Percentiles rank a stretch among this genome's conserved stretches.
Evolutionary conservation across 2,888 invertebrate species (phyloP).

Genomic region (Arctia plantaginis): DNA sequence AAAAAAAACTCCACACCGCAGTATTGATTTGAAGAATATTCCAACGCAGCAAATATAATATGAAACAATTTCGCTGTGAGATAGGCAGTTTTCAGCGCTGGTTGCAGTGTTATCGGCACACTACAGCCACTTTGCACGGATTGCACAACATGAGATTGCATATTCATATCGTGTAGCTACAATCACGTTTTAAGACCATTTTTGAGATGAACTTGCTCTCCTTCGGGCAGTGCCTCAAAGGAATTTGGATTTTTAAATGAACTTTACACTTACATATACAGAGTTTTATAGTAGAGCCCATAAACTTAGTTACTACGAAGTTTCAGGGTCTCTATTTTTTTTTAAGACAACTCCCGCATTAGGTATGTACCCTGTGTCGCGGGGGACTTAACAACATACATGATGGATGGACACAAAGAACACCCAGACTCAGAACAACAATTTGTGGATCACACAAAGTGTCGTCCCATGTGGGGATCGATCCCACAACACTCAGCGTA

Average conservation of each 20-base stretch:
- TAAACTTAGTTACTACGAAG: background rate
- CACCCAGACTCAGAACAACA: no score
- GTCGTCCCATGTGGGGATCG: no score
- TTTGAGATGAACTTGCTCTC: background rate
- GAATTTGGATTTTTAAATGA: background rate
- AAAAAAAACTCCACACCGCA: no score
- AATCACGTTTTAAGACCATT: slow-evolving; percentile 3
- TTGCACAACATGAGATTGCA: slow-evolving; percentile 9
- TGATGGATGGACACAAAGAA: no score
- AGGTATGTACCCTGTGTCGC: no score
- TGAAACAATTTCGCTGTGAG: slow-evolving; percentile 2
- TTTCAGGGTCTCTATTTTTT: no score
- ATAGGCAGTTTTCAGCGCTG: background rate
- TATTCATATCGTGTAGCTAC: slow-evolving; percentile 6
- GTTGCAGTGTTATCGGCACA: background rate
- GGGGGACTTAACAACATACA: no score
- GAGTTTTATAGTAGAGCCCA: background rate
- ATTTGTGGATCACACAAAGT: no score
- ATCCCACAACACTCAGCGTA: no score
- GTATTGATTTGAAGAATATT: no score
- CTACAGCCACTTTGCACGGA: slow-evolving; percentile 5
- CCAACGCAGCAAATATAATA: background rate
- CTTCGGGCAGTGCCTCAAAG: background rate
- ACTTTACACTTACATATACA: background rate
- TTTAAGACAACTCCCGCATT: no score